Evolutionary conservation across 2,888 invertebrate genomes (phyloP), one percentile per base, ranked within the genome.

Genomic region (Ichneumoninae sp.): DNA sequence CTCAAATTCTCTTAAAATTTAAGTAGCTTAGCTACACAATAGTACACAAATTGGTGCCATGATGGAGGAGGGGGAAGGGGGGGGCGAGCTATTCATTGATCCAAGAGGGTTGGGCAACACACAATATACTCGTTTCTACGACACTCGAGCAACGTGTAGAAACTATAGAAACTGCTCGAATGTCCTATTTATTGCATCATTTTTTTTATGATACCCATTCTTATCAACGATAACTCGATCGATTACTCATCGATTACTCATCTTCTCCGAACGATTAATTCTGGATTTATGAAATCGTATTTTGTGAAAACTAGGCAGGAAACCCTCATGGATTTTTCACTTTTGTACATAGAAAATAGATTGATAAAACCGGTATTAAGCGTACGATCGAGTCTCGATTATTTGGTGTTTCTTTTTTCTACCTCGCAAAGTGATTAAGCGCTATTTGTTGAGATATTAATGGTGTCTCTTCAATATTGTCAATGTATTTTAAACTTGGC

Each of bases 61-160:
- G 22, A 54, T 8, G 8, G 19, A 19, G 52, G 47, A 47, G 7
- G 22, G 54, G 22, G 54, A 44, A 44, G n/a, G 44, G n/a, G 66
- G 66, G 22, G 19, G 40, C 3, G 66, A 22, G 19, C 57, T 57
- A 22, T 57, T 57, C 57, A 57, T 57, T 57, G 57, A 57, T 57
- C 57, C 57, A 26, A 57, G 13, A 26, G 57, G 22, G 22, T 57
- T 57, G 4, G 57, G 22, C 57, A 7, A 22, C 26, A 19, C 36
- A 57, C 26, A 50, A 66, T 66, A 52, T 52, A 22, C 52, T 8
- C 19, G 19, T 47, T 30, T 70, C 62, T 19, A 26, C 40, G 33
- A 78, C 52, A 69, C 62, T 66, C 69, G 78, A 72, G 72, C 40
- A 68, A 71, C 50, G 65, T 54, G 65, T 54, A 22, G 36, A 65